phyloP scores from a whole-genome alignment of 1,140 invertebrate genomes.

The Diprion similis region DNA sequence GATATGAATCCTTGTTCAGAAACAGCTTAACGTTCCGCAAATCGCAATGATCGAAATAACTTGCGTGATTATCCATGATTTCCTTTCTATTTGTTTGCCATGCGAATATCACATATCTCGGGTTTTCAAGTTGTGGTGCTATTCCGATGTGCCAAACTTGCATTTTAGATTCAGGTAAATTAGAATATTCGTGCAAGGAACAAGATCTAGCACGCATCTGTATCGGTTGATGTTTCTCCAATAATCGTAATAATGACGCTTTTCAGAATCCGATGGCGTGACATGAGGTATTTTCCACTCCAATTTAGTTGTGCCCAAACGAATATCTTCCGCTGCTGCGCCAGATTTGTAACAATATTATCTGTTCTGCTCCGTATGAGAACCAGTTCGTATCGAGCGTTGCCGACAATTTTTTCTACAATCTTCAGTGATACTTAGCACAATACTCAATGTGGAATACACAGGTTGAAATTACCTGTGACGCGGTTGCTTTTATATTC shows the following conservation, averaged over 20 bases:
- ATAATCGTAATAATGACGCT: conserved; percentile 24
- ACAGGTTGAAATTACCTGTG: conserved; percentile 2
- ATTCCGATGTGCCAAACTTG: conserved; percentile 44
- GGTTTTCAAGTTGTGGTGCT: conserved; percentile 39
- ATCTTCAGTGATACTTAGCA: conserved; percentile 28
- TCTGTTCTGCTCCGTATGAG: background rate
- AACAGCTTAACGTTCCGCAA: conserved; percentile 36
- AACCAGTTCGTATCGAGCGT: conserved; percentile 9
- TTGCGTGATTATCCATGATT: conserved; percentile 22
- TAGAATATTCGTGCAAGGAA: conserved; percentile 43
- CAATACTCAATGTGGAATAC: conserved; percentile 24
- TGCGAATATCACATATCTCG: conserved; percentile 37
- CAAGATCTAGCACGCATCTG: conserved; percentile 39
- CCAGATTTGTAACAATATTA: background rate
- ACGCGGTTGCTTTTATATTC: too few species aligned
- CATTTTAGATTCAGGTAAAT: conserved; percentile 30
- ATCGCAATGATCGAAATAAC: conserved; percentile 38
- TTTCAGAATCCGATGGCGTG: conserved; percentile 31
- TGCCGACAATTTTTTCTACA: conserved; percentile 23
- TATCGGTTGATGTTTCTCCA: conserved; percentile 30
- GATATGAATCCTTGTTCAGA: conserved; percentile 41
- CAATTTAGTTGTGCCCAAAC: conserved; percentile 23
- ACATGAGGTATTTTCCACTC: conserved; percentile 34
- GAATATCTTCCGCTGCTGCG: background rate
- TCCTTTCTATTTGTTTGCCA: conserved; percentile 35